phyloP scores from a whole-genome alignment of 2,113 vertebrate genomes.

The Pseudorhombus dupliciocellatus region DNA sequence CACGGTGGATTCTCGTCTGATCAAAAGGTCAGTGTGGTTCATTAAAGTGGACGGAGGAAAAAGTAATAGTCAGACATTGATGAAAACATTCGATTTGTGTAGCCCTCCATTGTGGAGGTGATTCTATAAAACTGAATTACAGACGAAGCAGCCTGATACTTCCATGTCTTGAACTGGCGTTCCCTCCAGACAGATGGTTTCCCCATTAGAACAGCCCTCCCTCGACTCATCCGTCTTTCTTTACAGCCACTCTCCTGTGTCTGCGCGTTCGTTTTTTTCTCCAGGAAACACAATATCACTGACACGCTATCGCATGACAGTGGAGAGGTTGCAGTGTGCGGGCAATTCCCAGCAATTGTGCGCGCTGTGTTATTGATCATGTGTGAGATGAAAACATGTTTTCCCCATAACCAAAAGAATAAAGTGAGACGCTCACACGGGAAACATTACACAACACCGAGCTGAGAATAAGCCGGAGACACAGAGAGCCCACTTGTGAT shows the following conservation, averaged over 20 bases:
- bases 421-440: too few species aligned
- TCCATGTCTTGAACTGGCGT: too few species aligned
- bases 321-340: not conserved
- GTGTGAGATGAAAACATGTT: not conserved
- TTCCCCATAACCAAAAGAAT: not conserved
- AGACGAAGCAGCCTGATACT: too few species aligned
- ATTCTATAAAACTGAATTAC: not conserved
- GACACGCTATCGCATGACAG: constrained; percentile 18
- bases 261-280: constrained; percentile 7
- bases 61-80: not conserved
- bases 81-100: not conserved
- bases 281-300: constrained; percentile 45
- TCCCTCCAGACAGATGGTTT: too few species aligned
- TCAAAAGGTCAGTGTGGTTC: not conserved
- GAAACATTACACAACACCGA: too few species aligned
- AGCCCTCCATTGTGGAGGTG: not conserved
- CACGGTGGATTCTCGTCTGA: constrained; percentile 13
- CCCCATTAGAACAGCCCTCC: too few species aligned
- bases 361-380: not conserved
- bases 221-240: not conserved
- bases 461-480: not conserved
- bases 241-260: constrained; percentile 2
- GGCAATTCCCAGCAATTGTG: not conserved
- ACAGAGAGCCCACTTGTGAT: constrained; percentile 23
- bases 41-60: not conserved